phyloP scores from a whole-genome alignment of 1,140 invertebrate species.

The Brachionus rubens region DNA sequence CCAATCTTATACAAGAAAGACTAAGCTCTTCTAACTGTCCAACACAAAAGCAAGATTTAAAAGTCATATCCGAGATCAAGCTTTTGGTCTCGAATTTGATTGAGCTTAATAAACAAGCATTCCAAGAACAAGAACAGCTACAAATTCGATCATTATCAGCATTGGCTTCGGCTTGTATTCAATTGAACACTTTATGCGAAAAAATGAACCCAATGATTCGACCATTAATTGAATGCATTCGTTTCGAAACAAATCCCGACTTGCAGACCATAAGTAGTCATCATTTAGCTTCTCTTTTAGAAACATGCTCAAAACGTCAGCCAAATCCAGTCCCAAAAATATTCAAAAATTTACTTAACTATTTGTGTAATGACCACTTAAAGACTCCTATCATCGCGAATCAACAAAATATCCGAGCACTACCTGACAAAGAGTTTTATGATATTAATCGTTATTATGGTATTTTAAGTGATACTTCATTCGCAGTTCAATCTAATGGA shows the following conservation, averaged over 20 bases:
- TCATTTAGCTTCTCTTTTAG: slow-evolving; percentile 29
- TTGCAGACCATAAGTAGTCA: slow-evolving; percentile 63
- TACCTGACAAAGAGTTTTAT: slow-evolving; percentile 40
- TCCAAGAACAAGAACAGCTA: slow-evolving; percentile 37
- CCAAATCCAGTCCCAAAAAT: slow-evolving; percentile 17
- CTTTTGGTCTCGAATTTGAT: slow-evolving; percentile 29
- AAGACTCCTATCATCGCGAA: background rate
- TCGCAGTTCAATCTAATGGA: too few species aligned
- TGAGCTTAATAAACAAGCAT: slow-evolving; percentile 22
- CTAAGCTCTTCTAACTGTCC: background rate
- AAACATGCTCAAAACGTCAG: background rate
- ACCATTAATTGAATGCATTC: slow-evolving; percentile 90
- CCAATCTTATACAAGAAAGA: slow-evolving; percentile 24
- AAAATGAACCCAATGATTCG: slow-evolving; percentile 87
- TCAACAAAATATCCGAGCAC: background rate
- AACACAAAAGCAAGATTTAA: slow-evolving; percentile 4
- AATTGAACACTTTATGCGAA: slow-evolving; percentile 73
- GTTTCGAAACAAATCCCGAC: slow-evolving; percentile 77
- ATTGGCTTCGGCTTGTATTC: slow-evolving; percentile 75
- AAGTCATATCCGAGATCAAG: slow-evolving; percentile 1
- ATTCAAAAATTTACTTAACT: slow-evolving; percentile 20
- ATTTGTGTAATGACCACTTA: slow-evolving; percentile 28
- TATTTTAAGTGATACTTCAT: slow-evolving; percentile 33
- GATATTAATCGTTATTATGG: slow-evolving; percentile 42
- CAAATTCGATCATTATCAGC: slow-evolving; percentile 71